Evolutionary conservation across 1,140 invertebrate genomes (phyloP), one percentile per base, ranked within the genome.

Genomic region (Lepidostoma basale): DNA sequence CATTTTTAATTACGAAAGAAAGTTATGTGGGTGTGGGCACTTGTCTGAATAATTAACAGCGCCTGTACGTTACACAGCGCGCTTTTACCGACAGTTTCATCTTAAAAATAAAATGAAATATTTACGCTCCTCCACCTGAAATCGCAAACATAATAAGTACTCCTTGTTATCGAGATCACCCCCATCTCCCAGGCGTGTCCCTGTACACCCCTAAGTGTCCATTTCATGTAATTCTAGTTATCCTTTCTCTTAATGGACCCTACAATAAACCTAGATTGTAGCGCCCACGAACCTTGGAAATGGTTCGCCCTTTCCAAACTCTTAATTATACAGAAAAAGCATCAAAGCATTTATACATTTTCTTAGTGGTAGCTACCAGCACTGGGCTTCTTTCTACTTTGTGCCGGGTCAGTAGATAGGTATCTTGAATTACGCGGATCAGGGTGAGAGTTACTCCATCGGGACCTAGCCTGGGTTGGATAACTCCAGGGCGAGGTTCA

Each of bases 161-260:
- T 23, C 12, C 16, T 22, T 47, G 14, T 47, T 47, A 47, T 47
- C 44, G 23, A 47, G 44, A 47, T 47, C 44, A 47, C 20, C 23
- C 23, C 44, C 44, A 8, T 47, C 44, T 47, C 20, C 44, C 12
- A 22, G 20, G 20, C 14, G 44, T 47, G 20, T 47, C 23, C 20
- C 44, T 39, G 20, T 40, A 59, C 30, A 23, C 14, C 30, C 30
- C 39, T 40, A 36, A 59, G 30, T 59, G 30, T 59, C 20, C 56
- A 59, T 16, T 23, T 59, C 56, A 39, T 40, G 30, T 22, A 40
- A 59, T 18, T 36, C 56, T 59, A 39, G 26, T 30, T 56, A 56
- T 39, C 36, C 36, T 8, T 39, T 39, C 40, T 14, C 20, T n/a
- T n/a, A n/a, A n/a, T n/a, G n/a, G n/a, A 47, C 44, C 44, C 44